Evolutionary conservation across 2,113 vertebrate genomes (phyloP).

Genomic region (Ahaetulla prasina): DNA sequence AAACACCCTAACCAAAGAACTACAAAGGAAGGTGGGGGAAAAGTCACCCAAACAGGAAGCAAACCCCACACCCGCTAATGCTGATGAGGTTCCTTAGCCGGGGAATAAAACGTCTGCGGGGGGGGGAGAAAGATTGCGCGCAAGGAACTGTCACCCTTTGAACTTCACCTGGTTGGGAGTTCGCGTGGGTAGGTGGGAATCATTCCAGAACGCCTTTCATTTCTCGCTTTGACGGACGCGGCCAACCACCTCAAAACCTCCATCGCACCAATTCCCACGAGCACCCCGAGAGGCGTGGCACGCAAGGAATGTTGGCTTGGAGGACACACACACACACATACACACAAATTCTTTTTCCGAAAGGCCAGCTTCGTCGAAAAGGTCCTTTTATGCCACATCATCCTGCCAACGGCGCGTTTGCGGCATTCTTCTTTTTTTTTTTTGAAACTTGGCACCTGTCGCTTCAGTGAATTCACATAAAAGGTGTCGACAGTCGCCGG

Average conservation of each 20-base stretch:
- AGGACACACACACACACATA: neutral
- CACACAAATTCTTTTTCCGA: neutral
- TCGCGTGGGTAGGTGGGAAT: neutral
- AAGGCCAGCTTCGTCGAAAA: neutral
- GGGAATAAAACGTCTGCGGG: neutral
- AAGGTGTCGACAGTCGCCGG: neutral
- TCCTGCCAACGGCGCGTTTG: neutral
- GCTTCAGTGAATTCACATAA: constrained; percentile 6
- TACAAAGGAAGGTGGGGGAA: neutral
- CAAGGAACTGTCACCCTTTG: neutral
- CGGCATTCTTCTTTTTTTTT: neutral
- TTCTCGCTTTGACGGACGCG: neutral
- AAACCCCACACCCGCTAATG: neutral
- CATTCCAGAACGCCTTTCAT: neutral
- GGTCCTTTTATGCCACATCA: neutral
- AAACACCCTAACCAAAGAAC: neutral
- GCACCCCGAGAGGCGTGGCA: too few species aligned
- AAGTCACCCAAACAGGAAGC: neutral
- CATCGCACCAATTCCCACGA: neutral
- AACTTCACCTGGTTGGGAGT: neutral
- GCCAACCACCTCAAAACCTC: neutral
- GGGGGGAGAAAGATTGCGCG: neutral
- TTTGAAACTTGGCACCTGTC: neutral
- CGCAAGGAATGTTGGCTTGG: neutral
- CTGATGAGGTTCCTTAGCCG: neutral